Evolutionary conservation across 2,888 invertebrate genomes (phyloP), one percentile per base, ranked within the genome.

Genomic region (Schrankia costaestrigalis): DNA sequence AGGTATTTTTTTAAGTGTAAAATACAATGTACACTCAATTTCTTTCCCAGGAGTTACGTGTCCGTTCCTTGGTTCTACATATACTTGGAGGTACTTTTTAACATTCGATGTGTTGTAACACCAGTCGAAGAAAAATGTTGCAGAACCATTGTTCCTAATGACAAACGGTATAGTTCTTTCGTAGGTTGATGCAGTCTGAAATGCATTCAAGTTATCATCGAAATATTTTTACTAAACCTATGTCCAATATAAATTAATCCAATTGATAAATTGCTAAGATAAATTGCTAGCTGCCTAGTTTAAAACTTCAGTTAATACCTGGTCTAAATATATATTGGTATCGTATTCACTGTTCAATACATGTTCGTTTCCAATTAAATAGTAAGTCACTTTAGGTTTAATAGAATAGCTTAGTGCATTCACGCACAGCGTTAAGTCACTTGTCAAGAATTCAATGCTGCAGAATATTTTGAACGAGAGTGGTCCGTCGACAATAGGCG

Each of bases 381-480:
- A 74, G 49, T 90, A 91, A 1, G 71, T 74, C 2, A 91, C 77
- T 46, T 75, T 77, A 0, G 90, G 81, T 33, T 87, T 75, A 19
- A 92, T 86, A 24, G 85, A 82, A 46, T 84, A 79, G 40, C 90
- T 90, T 10, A 79, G 75, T 2, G 89, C 85, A 21, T 83, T 85
- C 1, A 92, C 82, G 33, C 82, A 82, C 22, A 91, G 53, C 2
- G 75, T 76, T 26, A 92, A 57, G 21, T 83, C 84, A 38, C 82
- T 82, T 14, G 80, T 89, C 70, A 90, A 71, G 57, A 84, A 86
- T 33, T 87, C 84, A 1, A 92, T 64, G 10, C 63, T 65, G 59
- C 91, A 92, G 56, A 87, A 89, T 56, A 91, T 71, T 50, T 84
- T 86, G 57, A 91, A 92, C 5, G 83, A 81, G 10, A 86, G 56